These are phyloP conservation scores for Diprion similis DNA, from an alignment of 1,140 invertebrate genomes.

Conservation along the genomic window DNA sequence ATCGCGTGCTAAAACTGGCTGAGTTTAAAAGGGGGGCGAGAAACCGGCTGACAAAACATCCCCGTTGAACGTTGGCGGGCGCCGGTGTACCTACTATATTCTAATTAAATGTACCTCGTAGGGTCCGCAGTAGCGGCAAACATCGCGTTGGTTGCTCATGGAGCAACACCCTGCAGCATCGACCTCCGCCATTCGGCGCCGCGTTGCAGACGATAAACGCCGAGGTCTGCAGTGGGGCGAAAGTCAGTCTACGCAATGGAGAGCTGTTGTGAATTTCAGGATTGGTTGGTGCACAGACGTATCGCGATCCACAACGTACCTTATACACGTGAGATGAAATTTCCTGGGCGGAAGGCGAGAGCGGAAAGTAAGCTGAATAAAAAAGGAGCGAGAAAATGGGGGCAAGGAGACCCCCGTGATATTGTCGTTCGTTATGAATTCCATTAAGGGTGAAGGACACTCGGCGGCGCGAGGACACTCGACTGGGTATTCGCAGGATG, in stretches of 20 bases:
- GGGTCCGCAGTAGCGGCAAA: neutral
- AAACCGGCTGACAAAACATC: neutral
- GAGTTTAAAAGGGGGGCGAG: neutral
- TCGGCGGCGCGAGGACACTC: neutral
- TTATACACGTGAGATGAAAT: neutral
- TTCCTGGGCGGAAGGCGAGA: neutral
- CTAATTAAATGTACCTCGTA: conserved; percentile 7
- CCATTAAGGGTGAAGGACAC: conserved; percentile 5
- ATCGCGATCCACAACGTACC: too few relatives aligned
- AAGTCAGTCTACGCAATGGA: neutral
- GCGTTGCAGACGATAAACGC: neutral
- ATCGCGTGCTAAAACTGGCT: too few relatives aligned
- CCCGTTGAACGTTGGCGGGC: neutral
- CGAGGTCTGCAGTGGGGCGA: neutral
- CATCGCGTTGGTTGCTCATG: neutral
- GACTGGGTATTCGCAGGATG: too few relatives aligned
- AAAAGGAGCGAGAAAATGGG: neutral
- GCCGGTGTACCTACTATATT: neutral
- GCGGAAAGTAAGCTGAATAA: neutral
- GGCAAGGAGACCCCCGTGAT: too few relatives aligned
- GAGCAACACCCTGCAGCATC: neutral
- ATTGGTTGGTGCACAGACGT: too few relatives aligned
- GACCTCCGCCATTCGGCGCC: neutral
- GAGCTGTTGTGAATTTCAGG: neutral
- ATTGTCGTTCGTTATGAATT: neutral